A percentile compares a stretch with the other conserved stretches of the same genome.
These are phyloP conservation scores for Drosophila setosimentum DNA, from an alignment of 2,888 invertebrate species.

Conservation along the genomic window DNA sequence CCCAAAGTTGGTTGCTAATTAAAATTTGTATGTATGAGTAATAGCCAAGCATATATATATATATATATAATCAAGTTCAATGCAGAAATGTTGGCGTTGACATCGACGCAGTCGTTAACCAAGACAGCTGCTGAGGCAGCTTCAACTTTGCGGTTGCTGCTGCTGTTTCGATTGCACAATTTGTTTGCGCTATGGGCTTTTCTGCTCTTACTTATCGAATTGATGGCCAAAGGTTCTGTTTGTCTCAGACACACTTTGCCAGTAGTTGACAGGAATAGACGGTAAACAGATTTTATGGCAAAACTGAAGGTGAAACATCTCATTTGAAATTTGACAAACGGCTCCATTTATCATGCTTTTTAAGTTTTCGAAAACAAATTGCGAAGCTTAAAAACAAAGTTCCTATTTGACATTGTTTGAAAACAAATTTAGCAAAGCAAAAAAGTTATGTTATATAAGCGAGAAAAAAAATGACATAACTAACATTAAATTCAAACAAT, in stretches of 20 bases:
- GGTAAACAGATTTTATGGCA: constrained; percentile 18
- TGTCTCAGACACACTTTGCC: constrained; percentile 7
- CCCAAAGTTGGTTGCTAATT: constrained; percentile 40
- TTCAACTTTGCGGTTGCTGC: constrained; percentile 5
- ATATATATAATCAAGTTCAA: constrained; percentile 57
- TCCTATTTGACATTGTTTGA: not conserved
- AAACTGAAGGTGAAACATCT: constrained; percentile 6
- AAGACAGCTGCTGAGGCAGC: constrained; percentile 61
- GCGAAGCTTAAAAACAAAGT: not conserved
- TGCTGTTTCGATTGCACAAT: constrained; percentile 1
- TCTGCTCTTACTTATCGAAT: constrained; percentile 12
- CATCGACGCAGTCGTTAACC: constrained; percentile 13
- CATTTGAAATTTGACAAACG: constrained; percentile 3
- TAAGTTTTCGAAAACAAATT: not conserved
- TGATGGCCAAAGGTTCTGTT: constrained; percentile 49
- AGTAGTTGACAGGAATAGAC: constrained; percentile 18
- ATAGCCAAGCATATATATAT: not conserved
- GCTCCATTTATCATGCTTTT: not conserved
- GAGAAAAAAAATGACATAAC: not conserved
- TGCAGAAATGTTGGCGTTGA: constrained; percentile 38
- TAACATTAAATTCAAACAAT: not conserved
- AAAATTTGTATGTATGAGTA: not conserved
- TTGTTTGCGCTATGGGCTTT: constrained; percentile 39
- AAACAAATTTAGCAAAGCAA: not conserved
- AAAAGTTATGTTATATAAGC: not conserved